Evolutionary conservation across 2,797 vertebrate species (phyloP), one percentile per base, ranked within the genome.

Genomic region (Gambelia wislizenii): DNA sequence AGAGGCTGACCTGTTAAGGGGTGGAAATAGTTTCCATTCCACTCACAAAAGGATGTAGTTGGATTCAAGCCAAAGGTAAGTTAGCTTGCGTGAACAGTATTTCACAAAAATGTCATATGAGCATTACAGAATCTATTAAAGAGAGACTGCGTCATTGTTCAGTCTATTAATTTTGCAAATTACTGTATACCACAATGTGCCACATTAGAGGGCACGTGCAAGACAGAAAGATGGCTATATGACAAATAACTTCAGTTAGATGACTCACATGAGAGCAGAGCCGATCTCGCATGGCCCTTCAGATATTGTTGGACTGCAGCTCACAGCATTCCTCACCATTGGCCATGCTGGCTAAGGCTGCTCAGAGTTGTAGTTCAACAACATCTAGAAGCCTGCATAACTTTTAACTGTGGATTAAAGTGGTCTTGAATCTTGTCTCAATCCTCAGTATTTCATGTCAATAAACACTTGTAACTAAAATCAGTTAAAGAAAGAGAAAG

Each of bases 381-480:
- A 12, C 49, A 49, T 49, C 49, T 49, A 49, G 49, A 49, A 49
- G 49, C 7, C 49, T 49, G 49, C 49, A 49, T 10, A 49, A 49
- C 12, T 49, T 49, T 49, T 49, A 49, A 7, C 49, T 49, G 49
- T 49, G 7, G 49, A 52, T 16, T 78, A 6, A 52, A 16, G n/a
- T n/a, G 0, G 44, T 86, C 36, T 79, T 85, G 67, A 54, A 6
- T 18, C 18, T 3, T 77, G 49, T 47, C 81, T 20, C 59, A 27
- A 84, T 74, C 79, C 49, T 86, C 74, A 86, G 79, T 25, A 2
- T 0, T 0, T 36, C 67, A 56, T 86, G 75, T 78, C 83, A 86
- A 82, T 86, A 92, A 78, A 25, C 39, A 78, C n/a, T 75, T 39
- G n/a, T 87, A 18, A 59, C 80, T 89, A 82, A 81, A 72, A 47